Conservation (phyloP, 2,888 invertebrate species). For the Arrhopalites spinosus region DNA sequence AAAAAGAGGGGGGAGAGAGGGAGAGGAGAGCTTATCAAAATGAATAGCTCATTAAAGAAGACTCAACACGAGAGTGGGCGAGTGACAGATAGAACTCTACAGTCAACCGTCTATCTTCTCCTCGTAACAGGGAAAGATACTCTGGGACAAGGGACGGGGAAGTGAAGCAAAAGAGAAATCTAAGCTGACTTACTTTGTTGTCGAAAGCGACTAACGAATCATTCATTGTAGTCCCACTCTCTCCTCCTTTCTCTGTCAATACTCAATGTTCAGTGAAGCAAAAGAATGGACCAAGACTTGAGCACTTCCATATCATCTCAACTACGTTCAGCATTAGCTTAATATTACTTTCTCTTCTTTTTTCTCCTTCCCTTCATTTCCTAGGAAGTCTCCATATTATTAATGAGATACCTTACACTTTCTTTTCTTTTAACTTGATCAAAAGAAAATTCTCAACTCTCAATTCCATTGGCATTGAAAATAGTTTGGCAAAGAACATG, state of each 20-base stretch:
- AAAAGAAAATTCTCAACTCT: too few species aligned
- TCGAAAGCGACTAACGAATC: constrained; percentile 47
- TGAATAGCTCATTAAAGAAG: constrained; percentile 48
- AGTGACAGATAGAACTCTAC: not conserved
- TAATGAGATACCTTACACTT: not conserved
- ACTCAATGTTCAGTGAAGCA: not conserved
- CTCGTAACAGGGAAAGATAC: not conserved
- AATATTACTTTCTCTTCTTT: not conserved
- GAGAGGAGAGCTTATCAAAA: constrained; percentile 37
- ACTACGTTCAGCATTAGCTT: not conserved
- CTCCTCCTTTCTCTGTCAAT: not conserved
- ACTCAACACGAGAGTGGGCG: constrained; percentile 21
- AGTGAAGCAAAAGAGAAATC: constrained; percentile 18
- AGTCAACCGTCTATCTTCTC: not conserved
- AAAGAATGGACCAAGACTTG: not conserved
- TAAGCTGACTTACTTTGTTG: constrained; percentile 18
- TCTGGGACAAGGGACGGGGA: constrained; percentile 16
- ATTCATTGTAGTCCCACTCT: constrained; percentile 33
- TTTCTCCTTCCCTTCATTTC: not conserved
- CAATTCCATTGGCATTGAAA: too few species aligned
- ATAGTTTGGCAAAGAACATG: too few species aligned
- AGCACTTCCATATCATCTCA: not conserved
- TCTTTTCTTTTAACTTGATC: not conserved
- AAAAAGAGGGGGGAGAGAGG: too few species aligned
- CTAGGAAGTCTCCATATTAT: not conserved